Evolutionary conservation across 2,888 invertebrate species (phyloP), one percentile per base, ranked within the genome.

Genomic region (Eustalomyia histrio): DNA sequence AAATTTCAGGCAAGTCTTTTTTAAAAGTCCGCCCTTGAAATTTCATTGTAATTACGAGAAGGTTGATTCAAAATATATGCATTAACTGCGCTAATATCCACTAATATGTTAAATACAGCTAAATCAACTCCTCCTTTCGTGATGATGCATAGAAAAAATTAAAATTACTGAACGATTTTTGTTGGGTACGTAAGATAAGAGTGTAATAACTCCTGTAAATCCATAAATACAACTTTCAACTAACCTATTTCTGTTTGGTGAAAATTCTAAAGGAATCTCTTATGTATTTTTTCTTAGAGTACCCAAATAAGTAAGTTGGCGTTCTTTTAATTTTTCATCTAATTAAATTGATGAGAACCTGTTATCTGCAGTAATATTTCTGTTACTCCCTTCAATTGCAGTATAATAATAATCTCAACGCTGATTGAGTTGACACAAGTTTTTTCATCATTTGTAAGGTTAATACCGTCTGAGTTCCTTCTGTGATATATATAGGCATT

Each of bases 391-490:
- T 76, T 76, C 73, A 57, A 79, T 55, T n/a, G 18, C 18, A 35
- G 39, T 75, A 29, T n/a, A n/a, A n/a, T n/a, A n/a, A 67, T n/a
- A 82, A 43, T 47, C 79, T 60, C 17, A 79, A 58, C 18, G 74
- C 79, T 52, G 76, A 64, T 78, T 83, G 75, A 55, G 80, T 83
- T 64, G 75, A 68, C 47, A 78, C 72, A 67, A 80, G 69, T 55
- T 65, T 63, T 64, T 67, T 78, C 74, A 21, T 79, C 82, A 65
- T 35, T 58, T 43, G 47, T 74, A 39, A 79, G 64, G 43, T 64
- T 57, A 61, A 61, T 18, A 67, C 68, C 73, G 53, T 79, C 71
- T 29, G 71, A 78, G 16, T 58, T 75, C 29, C 50, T 80, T 43
- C 80, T 52, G 21, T 52, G 21, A 64, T 81, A 81, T 33, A 79